These are phyloP conservation scores for Ochlodes sylvanus DNA, from an alignment of 2,888 invertebrate genomes.

Conservation along the genomic window DNA sequence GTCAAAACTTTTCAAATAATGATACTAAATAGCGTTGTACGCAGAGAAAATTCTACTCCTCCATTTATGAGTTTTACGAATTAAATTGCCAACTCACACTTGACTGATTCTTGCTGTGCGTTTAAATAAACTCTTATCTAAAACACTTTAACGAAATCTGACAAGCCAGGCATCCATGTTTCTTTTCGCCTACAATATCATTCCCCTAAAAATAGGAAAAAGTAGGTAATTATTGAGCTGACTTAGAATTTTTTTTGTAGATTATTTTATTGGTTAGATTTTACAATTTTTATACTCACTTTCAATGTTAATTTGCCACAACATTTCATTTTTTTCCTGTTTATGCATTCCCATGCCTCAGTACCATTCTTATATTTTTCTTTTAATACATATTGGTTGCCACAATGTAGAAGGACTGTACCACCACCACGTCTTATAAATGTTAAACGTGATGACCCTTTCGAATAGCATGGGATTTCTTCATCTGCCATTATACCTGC, in stretches of 20 bases:
- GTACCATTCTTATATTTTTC: conserved; percentile 38
- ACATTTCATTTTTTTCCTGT: conserved; percentile 38
- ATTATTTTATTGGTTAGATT: too few species aligned
- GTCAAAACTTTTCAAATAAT: too few species aligned
- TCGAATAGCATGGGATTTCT: conserved; percentile 17
- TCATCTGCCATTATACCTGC: background rate
- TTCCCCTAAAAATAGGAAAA: conserved; percentile 33
- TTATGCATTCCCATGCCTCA: conserved; percentile 38
- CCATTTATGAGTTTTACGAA: too few species aligned
- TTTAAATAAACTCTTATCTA: too few species aligned
- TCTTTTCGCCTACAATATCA: conserved; percentile 37
- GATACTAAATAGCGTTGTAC: too few species aligned
- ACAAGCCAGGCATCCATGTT: conserved; percentile 34
- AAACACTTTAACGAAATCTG: conserved; percentile 37
- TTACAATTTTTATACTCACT: conserved; percentile 22
- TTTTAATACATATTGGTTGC: conserved; percentile 38
- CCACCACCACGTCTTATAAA: conserved; percentile 37
- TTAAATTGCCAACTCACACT: too few species aligned
- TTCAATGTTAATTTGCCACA: conserved; percentile 38
- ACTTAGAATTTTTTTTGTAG: background rate
- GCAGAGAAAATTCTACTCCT: too few species aligned
- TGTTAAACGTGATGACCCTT: conserved; percentile 27
- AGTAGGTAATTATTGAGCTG: conserved; percentile 27
- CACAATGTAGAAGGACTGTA: conserved; percentile 22
- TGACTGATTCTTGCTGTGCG: too few species aligned